These are phyloP conservation scores for Lycaon pictus DNA, from an alignment of 2,113 vertebrate genomes.

Conservation along the genomic window DNA sequence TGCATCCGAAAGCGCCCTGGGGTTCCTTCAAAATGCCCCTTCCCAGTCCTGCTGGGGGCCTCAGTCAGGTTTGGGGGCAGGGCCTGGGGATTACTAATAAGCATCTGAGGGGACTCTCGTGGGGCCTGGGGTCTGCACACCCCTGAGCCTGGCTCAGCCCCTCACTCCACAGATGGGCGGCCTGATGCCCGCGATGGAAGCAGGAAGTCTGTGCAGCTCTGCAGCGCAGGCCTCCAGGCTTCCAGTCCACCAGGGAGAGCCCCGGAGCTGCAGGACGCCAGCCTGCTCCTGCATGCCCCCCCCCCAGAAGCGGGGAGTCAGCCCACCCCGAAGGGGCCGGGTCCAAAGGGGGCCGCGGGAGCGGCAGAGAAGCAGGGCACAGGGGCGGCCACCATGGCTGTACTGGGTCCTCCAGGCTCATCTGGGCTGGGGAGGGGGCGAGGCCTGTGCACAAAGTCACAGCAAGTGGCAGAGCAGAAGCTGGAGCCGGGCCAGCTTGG, in stretches of 20 bases:
- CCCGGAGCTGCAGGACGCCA: rapidly evolving
- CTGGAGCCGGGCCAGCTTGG: neutral
- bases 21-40: neutral
- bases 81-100: neutral
- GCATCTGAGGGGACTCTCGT: neutral
- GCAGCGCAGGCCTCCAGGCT: neutral
- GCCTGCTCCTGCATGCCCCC: neutral
- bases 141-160: neutral
- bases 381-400: neutral
- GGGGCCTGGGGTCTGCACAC: too few relatives aligned
- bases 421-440: neutral
- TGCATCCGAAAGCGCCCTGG: neutral
- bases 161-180: neutral
- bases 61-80: neutral
- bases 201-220: rapidly evolving
- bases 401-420: rapidly evolving
- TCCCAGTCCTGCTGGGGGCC: neutral
- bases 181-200: neutral
- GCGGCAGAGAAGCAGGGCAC: neutral
- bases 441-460: neutral
- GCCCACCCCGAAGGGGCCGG: neutral
- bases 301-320: neutral
- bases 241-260: neutral
- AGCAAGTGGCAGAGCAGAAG: neutral
- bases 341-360: neutral